phyloP scores from a whole-genome alignment of 2,113 vertebrate genomes.

The Salvator merianae region DNA sequence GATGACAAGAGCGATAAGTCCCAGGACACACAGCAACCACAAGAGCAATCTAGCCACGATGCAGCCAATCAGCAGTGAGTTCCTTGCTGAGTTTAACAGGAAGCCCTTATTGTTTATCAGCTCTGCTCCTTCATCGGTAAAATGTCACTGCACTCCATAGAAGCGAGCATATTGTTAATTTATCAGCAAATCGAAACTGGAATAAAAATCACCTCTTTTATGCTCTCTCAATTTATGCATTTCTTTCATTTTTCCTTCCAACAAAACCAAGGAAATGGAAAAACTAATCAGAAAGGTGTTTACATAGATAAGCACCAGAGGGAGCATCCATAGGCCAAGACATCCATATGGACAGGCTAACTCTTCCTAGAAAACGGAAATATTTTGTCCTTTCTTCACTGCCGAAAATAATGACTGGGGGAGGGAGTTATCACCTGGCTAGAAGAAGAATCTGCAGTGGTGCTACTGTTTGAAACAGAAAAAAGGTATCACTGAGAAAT shows the following conservation, averaged over 20 bases:
- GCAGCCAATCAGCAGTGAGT: slow-evolving; percentile 53
- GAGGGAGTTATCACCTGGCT: not conserved
- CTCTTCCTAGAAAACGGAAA: not conserved
- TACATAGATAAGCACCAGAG: not conserved
- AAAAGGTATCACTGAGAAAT: not conserved
- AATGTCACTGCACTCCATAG: slow-evolving; percentile 40
- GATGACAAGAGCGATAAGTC: slow-evolving; percentile 42
- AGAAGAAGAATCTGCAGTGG: too few species aligned
- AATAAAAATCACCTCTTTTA: slow-evolving; percentile 35
- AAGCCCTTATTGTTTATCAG: slow-evolving; percentile 62
- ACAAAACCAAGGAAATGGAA: slow-evolving; percentile 7
- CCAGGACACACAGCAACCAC: slow-evolving; percentile 41
- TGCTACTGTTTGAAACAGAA: not conserved
- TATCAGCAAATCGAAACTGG: slow-evolving; percentile 51
- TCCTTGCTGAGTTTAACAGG: slow-evolving; percentile 62
- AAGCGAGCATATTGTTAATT: slow-evolving; percentile 45
- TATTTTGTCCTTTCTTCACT: too few species aligned
- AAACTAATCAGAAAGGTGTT: slow-evolving; percentile 25
- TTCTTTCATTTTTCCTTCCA: slow-evolving; percentile 37
- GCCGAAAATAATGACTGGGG: too few species aligned
- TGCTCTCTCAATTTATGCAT: slow-evolving; percentile 38
- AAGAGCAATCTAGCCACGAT: slow-evolving; percentile 41
- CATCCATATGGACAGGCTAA: not conserved
- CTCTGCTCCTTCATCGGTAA: slow-evolving; percentile 54
- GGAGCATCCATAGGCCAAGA: not conserved